Evolutionary conservation across 2,113 vertebrate genomes (phyloP), one percentile per base, ranked within the genome.

Genomic region (Psilopsiagon aymara): DNA sequence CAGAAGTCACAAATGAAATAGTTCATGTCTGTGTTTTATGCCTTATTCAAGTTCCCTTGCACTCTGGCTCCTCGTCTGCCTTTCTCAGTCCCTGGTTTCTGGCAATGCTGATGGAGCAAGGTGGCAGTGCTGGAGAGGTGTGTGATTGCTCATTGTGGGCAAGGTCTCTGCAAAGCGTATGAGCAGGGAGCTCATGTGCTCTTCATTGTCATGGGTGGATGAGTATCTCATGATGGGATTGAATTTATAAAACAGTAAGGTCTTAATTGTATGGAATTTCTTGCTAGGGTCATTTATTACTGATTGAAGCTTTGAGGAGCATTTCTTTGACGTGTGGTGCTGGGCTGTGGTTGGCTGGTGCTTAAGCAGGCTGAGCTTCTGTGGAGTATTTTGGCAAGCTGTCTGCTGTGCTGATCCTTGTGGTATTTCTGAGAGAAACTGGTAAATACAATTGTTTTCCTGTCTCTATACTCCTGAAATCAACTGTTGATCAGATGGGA

Each of bases 171-270:
- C 57, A 69, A 60, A 39, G 55, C 0, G 0, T 8, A 8, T 0
- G 1, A 4, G 46, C 31, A 41, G 46, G 47, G 57, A 62, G 55
- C 14, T 88, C 60, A 1, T 6, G 21, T 0, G 0, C 35, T 67
- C 39, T 24, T 23, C 0, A 0, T 18, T 52, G 13, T 39, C 17
- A 6, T 1, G 1, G 35, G 2, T 5, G 28, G 52, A 20, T 51
- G 9, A 21, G 7, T 47, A 2, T 46, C n/a, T 92, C 68, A 53
- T 47, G 33, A 2, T 2, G 39, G 29, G 47, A 68, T 1, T 71
- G 73, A 46, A 25, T 74, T 82, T 18, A 49, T n/a, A 20, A 41
- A 77, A 7, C 33, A 43, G 33, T 28, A 53, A 49, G 77, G 10
- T 8, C 15, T 5, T 60, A 12, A 41, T 28, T 1, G 0, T 0